A percentile compares a stretch with the other conserved stretches of the same genome.
These are phyloP conservation scores for Drosophila rubida DNA, from an alignment of 2,888 invertebrate species.

Conservation along the genomic window DNA sequence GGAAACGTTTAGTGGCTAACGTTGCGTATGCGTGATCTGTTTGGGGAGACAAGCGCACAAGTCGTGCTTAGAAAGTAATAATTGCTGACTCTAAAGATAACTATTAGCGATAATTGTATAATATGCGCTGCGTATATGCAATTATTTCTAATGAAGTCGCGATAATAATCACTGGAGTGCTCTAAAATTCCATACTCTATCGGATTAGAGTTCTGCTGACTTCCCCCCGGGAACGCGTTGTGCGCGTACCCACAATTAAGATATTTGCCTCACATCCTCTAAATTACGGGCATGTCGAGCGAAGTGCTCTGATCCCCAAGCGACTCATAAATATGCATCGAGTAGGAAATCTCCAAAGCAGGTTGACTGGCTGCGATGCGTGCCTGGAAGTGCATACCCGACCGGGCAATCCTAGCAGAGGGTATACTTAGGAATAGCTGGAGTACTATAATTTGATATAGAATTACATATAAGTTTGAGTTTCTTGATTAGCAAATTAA, in stretches of 20 bases:
- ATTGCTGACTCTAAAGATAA: neutral
- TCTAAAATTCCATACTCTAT: neutral
- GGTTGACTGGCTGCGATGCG: slow-evolving; percentile 40
- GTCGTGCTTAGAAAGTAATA: slow-evolving; percentile 21
- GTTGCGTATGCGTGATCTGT: slow-evolving; percentile 30
- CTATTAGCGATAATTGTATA: neutral
- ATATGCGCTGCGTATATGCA: slow-evolving; percentile 1
- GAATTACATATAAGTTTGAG: no score
- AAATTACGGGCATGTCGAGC: slow-evolving; percentile 49
- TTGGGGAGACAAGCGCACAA: neutral
- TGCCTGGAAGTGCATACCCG: slow-evolving; percentile 42
- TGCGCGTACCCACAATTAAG: slow-evolving; percentile 37
- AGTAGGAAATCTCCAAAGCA: slow-evolving; percentile 54
- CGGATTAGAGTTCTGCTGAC: neutral
- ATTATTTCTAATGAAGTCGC: neutral
- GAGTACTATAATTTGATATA: no score
- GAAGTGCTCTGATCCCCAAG: slow-evolving; percentile 53
- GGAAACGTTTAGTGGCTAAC: slow-evolving; percentile 9
- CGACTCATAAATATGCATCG: slow-evolving; percentile 70
- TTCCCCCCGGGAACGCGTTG: slow-evolving; percentile 4
- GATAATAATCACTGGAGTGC: neutral
- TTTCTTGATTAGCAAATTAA: neutral
- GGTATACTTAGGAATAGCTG: no score
- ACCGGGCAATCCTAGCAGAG: neutral
- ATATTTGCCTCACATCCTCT: slow-evolving; percentile 51